A percentile compares a stretch with the other conserved stretches of the same genome.
phyloP scores from a whole-genome alignment of 2,888 invertebrate genomes.

The Pilophorus perplexus region DNA sequence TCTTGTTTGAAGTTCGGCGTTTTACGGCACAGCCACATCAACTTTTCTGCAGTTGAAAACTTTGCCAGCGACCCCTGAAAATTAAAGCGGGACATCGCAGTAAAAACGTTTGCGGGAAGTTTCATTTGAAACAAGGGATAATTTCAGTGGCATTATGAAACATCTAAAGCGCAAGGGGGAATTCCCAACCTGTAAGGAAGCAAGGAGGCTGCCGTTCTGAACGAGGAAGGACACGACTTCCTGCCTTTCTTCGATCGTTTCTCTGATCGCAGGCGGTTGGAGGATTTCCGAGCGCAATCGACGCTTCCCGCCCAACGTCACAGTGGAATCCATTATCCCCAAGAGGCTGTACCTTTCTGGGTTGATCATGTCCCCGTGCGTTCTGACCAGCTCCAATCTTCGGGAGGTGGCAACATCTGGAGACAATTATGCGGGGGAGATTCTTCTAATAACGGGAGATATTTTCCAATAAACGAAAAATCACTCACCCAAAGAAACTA shows the following conservation, averaged over 20 bases:
- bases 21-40: conserved; percentile 63
- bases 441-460: too few species aligned
- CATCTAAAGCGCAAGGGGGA: neutral
- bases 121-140: neutral
- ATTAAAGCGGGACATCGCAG: conserved; percentile 1
- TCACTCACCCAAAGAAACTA: conserved; percentile 73
- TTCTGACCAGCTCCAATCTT: conserved; percentile 66
- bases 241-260: conserved; percentile 66
- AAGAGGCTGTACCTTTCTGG: conserved; percentile 59
- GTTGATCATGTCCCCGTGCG: conserved; percentile 38
- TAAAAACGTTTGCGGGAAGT: too few species aligned
- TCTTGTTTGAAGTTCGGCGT: conserved; percentile 55
- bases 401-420: conserved; percentile 78
- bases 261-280: conserved; percentile 70
- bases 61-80: conserved; percentile 63
- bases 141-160: neutral
- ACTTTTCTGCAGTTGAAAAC: conserved; percentile 74
- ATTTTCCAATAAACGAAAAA: neutral
- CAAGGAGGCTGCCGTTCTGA: conserved; percentile 63
- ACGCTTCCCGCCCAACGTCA: conserved; percentile 71
- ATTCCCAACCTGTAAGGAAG: conserved; percentile 60
- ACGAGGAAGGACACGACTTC: conserved; percentile 75
- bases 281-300: conserved; percentile 76
- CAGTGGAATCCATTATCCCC: conserved; percentile 66
- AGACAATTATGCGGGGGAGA: too few species aligned